Base-by-base conservation (phyloP, 2,113 vertebrate species). In the Tichodroma muraria region DNA sequence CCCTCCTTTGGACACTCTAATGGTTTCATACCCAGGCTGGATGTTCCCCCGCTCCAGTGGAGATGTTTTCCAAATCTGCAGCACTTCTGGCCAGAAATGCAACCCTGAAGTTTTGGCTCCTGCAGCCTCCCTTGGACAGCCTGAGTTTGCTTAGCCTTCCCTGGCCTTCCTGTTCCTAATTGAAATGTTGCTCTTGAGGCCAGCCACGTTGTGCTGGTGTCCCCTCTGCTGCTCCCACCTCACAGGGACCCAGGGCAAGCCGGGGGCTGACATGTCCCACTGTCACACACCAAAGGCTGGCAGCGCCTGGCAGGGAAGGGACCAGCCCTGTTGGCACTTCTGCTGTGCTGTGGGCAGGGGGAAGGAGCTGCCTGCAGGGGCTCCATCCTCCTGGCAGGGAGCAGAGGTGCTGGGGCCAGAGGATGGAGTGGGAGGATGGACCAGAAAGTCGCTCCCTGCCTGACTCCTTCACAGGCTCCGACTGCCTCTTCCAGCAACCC, bases 201-300 rank as follows among this genome's bases (percentile, higher is more conserved):
- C 79, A 65, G 66, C 35, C 81, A 56, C 42, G 6, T 13, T 38
- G 81, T 68, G 70, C 42, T 71, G 78, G 42, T 42, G 70, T 25
- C 27, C 79, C 30, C 92, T 66, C 15, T 33, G 73, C 78, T 35
- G 21, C 45, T 40, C 57, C 78, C 75, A 16, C 4, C 0, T 28
- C 0, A 2, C 42, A 47, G 73, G n/a, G 13, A 40, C 4, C 11
- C 56, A 17, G 52, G 88, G 14, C 7, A 3, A 8, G 42, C 13
- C 6, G 1, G 35, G 60, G 10, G 5, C 50, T 1, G 0, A 1
- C 4, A 0, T 0, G 21, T 19, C 37, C 47, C 5, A 0, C 9
- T 31, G 45, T 40, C 88, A 60, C 60, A 8, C 13, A 3, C 13
- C 0, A 0, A 40, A 38, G 45, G 33, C 49, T 35, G 37, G 45